Conservation (phyloP, 2,797 vertebrate genomes). For the Hypotaenidia philippensis region DNA sequence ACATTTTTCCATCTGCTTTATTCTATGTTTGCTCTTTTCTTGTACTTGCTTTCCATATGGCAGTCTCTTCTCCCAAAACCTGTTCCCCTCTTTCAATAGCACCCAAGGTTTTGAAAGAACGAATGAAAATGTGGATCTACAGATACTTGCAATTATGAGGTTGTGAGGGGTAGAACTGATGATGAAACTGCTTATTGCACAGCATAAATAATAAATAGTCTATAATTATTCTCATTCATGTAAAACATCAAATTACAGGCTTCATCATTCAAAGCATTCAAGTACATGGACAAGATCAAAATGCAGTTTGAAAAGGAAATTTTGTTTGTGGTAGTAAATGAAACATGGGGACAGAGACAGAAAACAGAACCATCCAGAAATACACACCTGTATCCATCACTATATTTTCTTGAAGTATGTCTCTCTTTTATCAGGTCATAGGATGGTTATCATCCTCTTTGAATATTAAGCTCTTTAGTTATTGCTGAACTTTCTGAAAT, state of each 20-base stretch:
- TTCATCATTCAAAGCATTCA: background rate
- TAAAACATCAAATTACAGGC: background rate
- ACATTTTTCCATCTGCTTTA: slow-evolving; percentile 47
- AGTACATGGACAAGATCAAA: background rate
- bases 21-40: slow-evolving; percentile 49
- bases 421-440: background rate
- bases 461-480: background rate
- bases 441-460: background rate
- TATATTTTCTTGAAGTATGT: background rate
- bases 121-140: background rate
- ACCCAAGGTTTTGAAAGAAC: background rate
- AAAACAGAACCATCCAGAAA: background rate
- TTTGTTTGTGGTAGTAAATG: background rate
- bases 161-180: background rate
- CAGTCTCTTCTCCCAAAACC: slow-evolving; percentile 8
- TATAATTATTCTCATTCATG: background rate
- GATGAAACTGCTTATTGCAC: background rate
- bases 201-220: background rate
- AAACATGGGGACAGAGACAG: background rate
- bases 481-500: background rate
- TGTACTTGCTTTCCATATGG: slow-evolving; percentile 42
- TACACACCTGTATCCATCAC: background rate
- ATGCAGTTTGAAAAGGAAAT: background rate
- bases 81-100: background rate
- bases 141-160: background rate